Evolutionary conservation across 2,113 vertebrate genomes (phyloP).

Genomic region (Melanerpes aurifrons): DNA sequence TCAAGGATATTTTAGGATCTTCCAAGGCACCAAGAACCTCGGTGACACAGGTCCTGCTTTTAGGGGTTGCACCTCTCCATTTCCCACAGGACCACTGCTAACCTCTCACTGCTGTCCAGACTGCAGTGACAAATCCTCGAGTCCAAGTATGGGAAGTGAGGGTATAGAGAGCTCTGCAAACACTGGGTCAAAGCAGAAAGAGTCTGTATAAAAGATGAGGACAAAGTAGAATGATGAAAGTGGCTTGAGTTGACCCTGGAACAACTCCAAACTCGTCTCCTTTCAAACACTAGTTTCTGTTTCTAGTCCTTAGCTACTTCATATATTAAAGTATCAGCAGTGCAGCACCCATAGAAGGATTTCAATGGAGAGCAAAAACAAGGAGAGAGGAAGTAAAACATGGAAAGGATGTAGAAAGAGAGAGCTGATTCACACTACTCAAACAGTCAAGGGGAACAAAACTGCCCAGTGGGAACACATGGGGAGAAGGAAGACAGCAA

Average conservation of each 20-base stretch:
- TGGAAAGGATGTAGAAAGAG: background rate
- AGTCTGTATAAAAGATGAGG: background rate
- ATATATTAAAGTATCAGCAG: background rate
- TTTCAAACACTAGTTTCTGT: background rate
- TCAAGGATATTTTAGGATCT: background rate
- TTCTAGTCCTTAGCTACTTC: background rate
- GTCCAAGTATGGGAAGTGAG: background rate
- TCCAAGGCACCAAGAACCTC: background rate
- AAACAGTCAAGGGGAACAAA: background rate
- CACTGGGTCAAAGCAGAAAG: background rate
- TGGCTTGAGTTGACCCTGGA: background rate
- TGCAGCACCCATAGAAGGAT: background rate
- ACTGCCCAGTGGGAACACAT: fast-evolving
- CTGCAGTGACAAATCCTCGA: background rate
- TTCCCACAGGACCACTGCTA: background rate
- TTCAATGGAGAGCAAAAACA: background rate
- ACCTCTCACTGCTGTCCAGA: background rate
- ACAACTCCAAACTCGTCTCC: background rate
- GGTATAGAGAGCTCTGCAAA: background rate
- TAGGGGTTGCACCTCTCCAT: background rate
- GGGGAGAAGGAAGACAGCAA: background rate
- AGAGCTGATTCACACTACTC: background rate
- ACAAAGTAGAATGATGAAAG: background rate
- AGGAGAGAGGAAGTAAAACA: background rate
- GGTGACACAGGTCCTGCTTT: background rate